Conservation (phyloP, 2,113 vertebrate genomes). For the Hylia prasina region DNA sequence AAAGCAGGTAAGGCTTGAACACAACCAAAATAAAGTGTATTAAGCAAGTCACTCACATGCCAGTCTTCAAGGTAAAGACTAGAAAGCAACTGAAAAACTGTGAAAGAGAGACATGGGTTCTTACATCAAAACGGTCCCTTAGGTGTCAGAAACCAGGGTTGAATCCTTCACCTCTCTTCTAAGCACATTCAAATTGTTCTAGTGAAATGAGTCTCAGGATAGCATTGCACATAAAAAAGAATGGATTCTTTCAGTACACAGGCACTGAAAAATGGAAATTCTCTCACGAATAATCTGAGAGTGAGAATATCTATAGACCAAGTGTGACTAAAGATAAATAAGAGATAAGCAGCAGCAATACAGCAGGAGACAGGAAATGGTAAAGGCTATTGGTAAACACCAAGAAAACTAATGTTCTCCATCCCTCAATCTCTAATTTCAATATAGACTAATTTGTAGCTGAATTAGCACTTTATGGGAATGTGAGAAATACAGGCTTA, state of each 20-base stretch:
- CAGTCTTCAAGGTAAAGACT: not conserved
- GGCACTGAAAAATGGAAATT: not conserved
- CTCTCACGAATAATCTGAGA: not conserved
- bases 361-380: not conserved
- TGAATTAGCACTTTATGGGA: not conserved
- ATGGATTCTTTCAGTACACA: not conserved
- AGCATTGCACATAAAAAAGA: not conserved
- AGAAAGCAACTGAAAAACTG: not conserved
- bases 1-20: not conserved
- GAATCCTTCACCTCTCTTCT: not conserved
- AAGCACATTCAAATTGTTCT: not conserved
- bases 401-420: not conserved
- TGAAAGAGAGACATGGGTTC: not conserved
- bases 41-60: not conserved
- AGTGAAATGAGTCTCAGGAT: not conserved
- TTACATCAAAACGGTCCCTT: not conserved
- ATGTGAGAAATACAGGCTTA: not conserved
- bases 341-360: not conserved
- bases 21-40: not conserved
- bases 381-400: not conserved
- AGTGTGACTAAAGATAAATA: not conserved
- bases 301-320: not conserved
- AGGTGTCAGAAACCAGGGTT: not conserved
- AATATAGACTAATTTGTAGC: not conserved
- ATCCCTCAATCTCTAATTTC: not conserved